Evolutionary conservation across 2,888 invertebrate species (phyloP).

Genomic region (Ametastegia equiseti): DNA sequence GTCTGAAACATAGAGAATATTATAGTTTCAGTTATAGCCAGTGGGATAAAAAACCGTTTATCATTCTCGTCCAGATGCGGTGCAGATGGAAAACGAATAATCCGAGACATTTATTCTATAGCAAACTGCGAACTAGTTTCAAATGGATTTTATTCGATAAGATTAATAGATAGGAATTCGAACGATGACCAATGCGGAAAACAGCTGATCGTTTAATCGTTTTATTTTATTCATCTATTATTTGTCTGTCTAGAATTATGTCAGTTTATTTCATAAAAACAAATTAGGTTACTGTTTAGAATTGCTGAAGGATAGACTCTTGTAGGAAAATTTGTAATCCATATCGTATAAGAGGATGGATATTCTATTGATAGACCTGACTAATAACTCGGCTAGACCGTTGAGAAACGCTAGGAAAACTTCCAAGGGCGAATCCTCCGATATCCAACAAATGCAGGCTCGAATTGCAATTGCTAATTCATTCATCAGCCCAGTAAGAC

Average conservation of each 20-base stretch:
- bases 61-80: neutral
- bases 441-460: neutral
- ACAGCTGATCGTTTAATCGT: neutral
- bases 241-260: neutral
- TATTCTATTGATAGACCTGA: constrained; percentile 38
- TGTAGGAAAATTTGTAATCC: neutral
- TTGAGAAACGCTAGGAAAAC: neutral
- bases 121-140: neutral
- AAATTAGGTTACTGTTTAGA: no score
- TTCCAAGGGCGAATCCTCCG: constrained; percentile 30
- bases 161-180: neutral
- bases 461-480: neutral
- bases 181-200: neutral
- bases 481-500: neutral
- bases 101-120: neutral
- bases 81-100: neutral
- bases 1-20: neutral
- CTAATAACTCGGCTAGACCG: constrained; percentile 15
- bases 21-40: neutral
- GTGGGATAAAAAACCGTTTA: neutral
- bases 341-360: constrained; percentile 24
- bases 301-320: neutral
- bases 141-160: neutral
- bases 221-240: neutral
- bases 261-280: no score